A percentile compares a stretch with the other conserved stretches of the same genome.
phyloP scores from a whole-genome alignment of 2,888 invertebrate genomes.

The Oscheius sp. region DNA sequence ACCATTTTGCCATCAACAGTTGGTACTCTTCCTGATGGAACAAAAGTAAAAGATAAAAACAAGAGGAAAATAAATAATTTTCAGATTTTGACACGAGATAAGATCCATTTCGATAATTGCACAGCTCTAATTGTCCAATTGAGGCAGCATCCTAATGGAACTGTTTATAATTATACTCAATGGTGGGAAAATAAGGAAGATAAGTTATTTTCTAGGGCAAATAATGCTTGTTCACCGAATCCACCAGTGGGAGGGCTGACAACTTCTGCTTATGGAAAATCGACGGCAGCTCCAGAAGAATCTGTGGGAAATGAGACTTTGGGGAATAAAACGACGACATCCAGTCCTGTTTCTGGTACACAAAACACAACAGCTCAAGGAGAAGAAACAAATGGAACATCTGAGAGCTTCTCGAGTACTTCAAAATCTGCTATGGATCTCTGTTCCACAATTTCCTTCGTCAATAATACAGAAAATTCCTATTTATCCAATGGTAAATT shows the following conservation, averaged over 20 bases:
- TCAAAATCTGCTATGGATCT: neutral
- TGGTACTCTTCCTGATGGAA: conserved; percentile 14
- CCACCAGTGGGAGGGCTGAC: neutral
- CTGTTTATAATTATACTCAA: neutral
- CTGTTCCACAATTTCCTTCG: neutral
- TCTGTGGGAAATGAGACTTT: no score
- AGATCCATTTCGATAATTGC: neutral
- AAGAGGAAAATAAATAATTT: no score
- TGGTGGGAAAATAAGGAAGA: neutral
- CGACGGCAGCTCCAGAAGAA: no score
- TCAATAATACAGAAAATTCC: neutral
- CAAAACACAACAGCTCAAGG: no score
- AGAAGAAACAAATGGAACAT: no score
- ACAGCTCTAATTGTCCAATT: neutral
- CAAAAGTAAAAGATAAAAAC: neutral
- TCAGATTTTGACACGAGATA: neutral
- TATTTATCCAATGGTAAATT: neutral
- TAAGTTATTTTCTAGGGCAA: no score
- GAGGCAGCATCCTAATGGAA: neutral
- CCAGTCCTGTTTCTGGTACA: no score
- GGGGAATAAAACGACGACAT: no score
- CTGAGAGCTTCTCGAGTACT: neutral
- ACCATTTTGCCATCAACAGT: no score
- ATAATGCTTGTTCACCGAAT: neutral
- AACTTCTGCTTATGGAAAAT: no score